A percentile compares a stretch with the other conserved stretches of the same genome.
phyloP scores from a whole-genome alignment of 2,888 invertebrate genomes.

The Ophion obscuratus region DNA sequence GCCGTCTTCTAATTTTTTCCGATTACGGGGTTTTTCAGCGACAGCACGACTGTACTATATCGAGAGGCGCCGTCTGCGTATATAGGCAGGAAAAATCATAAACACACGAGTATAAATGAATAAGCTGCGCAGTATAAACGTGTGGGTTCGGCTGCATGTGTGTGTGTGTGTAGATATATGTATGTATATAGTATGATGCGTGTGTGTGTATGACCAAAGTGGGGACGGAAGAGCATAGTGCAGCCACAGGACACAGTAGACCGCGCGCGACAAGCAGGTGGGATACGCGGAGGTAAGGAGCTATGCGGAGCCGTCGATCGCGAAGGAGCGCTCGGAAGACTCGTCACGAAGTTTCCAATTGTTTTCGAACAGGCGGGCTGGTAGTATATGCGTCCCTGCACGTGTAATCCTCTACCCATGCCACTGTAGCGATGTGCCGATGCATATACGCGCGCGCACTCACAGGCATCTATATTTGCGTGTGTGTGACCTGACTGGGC shows the following conservation, averaged over 20 bases:
- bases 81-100: neutral
- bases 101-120: neutral
- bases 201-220: neutral
- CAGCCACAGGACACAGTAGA: no score
- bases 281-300: conserved; percentile 15
- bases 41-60: no score
- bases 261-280: no score
- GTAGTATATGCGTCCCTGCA: conserved; percentile 3
- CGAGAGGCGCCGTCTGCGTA: neutral
- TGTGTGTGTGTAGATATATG: no score
- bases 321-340: conserved; percentile 7
- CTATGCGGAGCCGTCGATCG: conserved; percentile 29
- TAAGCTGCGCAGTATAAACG: no score
- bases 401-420: neutral
- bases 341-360: conserved; percentile 65
- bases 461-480: neutral
- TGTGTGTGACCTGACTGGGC: conserved; percentile 42
- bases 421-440: conserved; percentile 2
- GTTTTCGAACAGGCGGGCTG: conserved; percentile 30
- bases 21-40: no score
- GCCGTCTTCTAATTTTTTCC: no score
- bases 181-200: no score
- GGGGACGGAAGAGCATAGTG: neutral
- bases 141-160: no score
- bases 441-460: neutral